phyloP scores from a whole-genome alignment of 2,113 vertebrate genomes.

The Danio rerio region GRCz12tu NC_133192.1:38488501-38489000 shows the following conservation, averaged over 20 bases:
- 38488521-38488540: constrained; percentile 55
- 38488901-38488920: too few relatives aligned
- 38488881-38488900: too few relatives aligned
- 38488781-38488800: not conserved
- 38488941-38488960: too few relatives aligned
- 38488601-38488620: constrained; percentile 47
- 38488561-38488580: constrained; percentile 69
- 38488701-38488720: constrained; percentile 21
- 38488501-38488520: constrained; percentile 24
- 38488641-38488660: constrained; percentile 39
- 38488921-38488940: too few relatives aligned
- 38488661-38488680: constrained; percentile 40
- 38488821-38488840: too few relatives aligned
- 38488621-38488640: constrained; percentile 44
- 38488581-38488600: constrained; percentile 70
- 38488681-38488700: constrained; percentile 43
- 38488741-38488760: constrained; percentile 7
- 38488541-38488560: constrained; percentile 62
- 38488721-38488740: constrained; percentile 17
- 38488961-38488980: too few relatives aligned
- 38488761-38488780: not conserved
- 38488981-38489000: too few relatives aligned
- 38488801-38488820: not conserved
- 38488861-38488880: too few relatives aligned
- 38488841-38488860: too few relatives aligned